Conservation (phyloP, 2,113 vertebrate species). For the Cyanistes caeruleus region DNA sequence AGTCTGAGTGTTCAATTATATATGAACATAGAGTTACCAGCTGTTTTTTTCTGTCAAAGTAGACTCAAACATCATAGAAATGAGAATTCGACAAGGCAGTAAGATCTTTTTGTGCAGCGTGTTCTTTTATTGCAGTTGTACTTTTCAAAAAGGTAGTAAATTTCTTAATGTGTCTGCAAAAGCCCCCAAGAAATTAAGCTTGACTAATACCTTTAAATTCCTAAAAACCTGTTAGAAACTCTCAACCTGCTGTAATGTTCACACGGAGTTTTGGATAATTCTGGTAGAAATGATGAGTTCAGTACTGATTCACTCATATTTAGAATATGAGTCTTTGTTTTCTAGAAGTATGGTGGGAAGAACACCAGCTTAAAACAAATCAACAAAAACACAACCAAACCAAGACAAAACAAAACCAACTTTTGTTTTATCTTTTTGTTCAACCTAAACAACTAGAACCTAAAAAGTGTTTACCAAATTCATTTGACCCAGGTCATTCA, state of each 20-base stretch:
- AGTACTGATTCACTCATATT: not conserved
- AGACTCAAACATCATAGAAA: not conserved
- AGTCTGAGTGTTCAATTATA: not conserved
- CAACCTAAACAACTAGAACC: not conserved
- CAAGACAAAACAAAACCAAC: not conserved
- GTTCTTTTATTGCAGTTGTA: not conserved
- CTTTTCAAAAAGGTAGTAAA: not conserved
- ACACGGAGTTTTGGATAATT: not conserved
- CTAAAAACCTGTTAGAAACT: not conserved
- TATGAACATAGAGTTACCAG: not conserved
- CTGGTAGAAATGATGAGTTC: not conserved
- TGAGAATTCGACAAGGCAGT: not conserved
- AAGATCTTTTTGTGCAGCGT: not conserved
- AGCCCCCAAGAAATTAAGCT: not conserved
- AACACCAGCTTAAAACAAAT: not conserved
- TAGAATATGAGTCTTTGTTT: not conserved
- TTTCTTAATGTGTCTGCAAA: not conserved
- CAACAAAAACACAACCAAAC: not conserved
- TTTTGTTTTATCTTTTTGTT: not conserved
- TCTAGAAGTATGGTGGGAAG: not conserved
- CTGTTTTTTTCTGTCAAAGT: not conserved
- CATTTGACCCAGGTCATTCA: not conserved
- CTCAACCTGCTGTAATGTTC: not conserved
- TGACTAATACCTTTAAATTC: not conserved
- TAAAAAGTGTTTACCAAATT: not conserved